Base-by-base conservation (phyloP, 2,888 invertebrate genomes). In the Desoria tigrina region DNA sequence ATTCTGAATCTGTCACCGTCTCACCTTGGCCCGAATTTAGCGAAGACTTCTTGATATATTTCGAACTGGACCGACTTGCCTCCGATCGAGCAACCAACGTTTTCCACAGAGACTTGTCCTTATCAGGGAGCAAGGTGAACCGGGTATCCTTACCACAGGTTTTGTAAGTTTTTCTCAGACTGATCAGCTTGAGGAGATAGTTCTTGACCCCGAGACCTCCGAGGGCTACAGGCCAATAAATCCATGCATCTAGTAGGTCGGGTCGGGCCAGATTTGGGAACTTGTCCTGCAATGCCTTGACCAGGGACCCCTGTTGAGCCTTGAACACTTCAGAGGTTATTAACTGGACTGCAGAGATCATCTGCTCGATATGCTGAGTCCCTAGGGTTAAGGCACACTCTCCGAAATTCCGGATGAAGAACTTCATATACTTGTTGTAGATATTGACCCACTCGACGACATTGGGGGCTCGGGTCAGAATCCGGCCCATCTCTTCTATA, bases 391-490 rank as follows among this genome's bases (percentile, higher is more conserved):
- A 2, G 1, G 67, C 61, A 11, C 58, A 55, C 26, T 65, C 55
- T 11, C 66, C 72, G 56, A 69, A 72, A 49, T 72, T 72, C 16
- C 72, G 42, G 18, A 68, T 54, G 59, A 72, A 69, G 53, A 69
- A 69, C 1, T 42, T 50, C 27, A 69, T 55, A 53, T 72, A 67
- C 4, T 66, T 62, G 51, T 72, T 72, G 56, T 66, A 69, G 14
- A 63, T 53, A 24, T 72, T 69, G 21, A 72, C 56, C 69, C 69
- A 72, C n/a, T 59, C 61, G 63, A 72, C 49, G 0, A 68, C 63
- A 3, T 60, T 65, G 1, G 50, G 49, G 2, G 63, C 42, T 42
- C 64, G 55, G 2, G 37, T n/a, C 9, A 72, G 61, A 51, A 58
- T 58, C 3, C 49, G 45, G 1, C 49, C 16, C 69, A 72, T 69